Evolutionary conservation across 2,888 invertebrate genomes (phyloP).

Genomic region (Drosophila ustulata): DNA sequence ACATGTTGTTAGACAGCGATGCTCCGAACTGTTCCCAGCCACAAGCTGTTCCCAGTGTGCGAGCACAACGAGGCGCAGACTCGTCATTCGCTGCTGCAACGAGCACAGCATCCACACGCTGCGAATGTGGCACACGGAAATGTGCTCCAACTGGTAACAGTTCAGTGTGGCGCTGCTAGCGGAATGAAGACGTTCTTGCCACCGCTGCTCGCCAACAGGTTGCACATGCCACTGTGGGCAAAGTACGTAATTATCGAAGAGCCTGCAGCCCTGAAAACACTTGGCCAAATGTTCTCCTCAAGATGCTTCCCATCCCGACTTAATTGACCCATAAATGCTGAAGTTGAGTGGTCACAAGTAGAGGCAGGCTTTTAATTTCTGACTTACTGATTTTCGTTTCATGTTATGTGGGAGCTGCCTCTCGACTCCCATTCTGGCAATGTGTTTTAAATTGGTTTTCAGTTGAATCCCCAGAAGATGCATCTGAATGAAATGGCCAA

Average conservation of each 20-base stretch:
- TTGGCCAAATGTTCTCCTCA: slow-evolving; percentile 4
- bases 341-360: slow-evolving; percentile 16
- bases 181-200: slow-evolving; percentile 12
- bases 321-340: slow-evolving; percentile 44
- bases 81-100: slow-evolving; percentile 28
- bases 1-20: background rate
- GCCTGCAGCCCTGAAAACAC: background rate
- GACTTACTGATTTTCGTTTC: slow-evolving; percentile 4
- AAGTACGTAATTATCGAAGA: slow-evolving; percentile 31
- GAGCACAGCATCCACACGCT: slow-evolving; percentile 70
- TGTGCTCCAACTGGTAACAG: slow-evolving; percentile 9
- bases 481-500: background rate
- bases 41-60: slow-evolving; percentile 18
- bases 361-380: slow-evolving; percentile 12
- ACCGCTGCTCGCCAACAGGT: slow-evolving; percentile 33
- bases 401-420: slow-evolving; percentile 1
- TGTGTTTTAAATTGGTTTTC: background rate
- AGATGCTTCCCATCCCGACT: slow-evolving; percentile 20
- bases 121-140: background rate
- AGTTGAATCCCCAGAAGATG: background rate
- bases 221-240: slow-evolving; percentile 9
- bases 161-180: slow-evolving; percentile 36
- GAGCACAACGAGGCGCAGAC: slow-evolving; percentile 46
- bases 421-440: background rate
- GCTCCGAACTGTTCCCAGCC: slow-evolving; percentile 20